Evolutionary conservation across 2,888 invertebrate species (phyloP), one percentile per base, ranked within the genome.

Genomic region (Caenorhabditis parvicauda): DNA sequence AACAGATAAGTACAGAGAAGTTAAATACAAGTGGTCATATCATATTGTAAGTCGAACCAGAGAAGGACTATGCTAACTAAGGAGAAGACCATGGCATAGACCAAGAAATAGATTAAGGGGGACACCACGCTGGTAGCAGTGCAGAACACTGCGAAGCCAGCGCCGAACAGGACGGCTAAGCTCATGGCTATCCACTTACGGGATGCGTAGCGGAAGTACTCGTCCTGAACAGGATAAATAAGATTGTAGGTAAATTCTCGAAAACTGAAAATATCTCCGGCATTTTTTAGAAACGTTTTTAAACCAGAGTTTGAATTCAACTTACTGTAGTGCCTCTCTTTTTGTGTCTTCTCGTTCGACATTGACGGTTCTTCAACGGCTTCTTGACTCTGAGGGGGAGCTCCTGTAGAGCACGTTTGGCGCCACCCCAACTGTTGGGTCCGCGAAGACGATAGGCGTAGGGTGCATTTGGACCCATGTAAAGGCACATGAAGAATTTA

Each of bases 11-110:
- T n/a, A n/a, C n/a, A n/a, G n/a, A n/a, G n/a, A n/a, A n/a, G n/a
- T 43, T 54, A 66, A 48, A 64, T 48, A 43, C 75, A 69, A 6
- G 76, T 77, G 27, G 70, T 64, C 77, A 77, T 77, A 52, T 77
- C 76, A 48, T 76, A 77, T 57, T 77, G 76, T 32, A 77, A 54
- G 54, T 77, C 77, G 41, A 77, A 77, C 77, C 77, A 77, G 41
- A 77, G 60, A 3, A 77, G 54, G 38, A 74, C 60, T 50, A 76
- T 70, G 3, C 70, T 61, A 57, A 75, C 70, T 1, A 70, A 39
- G 21, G 67, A 53, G 44, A 76, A 70, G 64, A 77, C 76, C 9
- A 75, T 38, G 47, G 70, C 54, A 47, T 71, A 65, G 21, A 72
- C 60, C 25, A 61, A 6, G 55, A 75, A 74, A 52, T 75, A 74